Conservation (phyloP, 2,888 invertebrate species). For the Sinotaia quadrata region DNA sequence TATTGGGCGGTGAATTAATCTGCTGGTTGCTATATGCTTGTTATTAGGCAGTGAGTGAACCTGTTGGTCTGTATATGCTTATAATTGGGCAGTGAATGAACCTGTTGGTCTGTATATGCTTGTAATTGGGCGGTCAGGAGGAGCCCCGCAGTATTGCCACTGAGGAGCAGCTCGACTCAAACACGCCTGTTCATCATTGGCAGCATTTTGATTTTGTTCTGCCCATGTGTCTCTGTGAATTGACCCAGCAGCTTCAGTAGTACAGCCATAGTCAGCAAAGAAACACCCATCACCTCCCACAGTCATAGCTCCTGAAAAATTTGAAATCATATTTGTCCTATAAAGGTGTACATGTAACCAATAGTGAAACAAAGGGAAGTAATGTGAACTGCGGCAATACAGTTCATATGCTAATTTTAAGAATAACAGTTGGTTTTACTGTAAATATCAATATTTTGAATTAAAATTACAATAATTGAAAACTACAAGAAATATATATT, state of each 20-base stretch:
- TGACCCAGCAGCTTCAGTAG: slow-evolving; percentile 14
- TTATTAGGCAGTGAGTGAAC: slow-evolving; percentile 26
- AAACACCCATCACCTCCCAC: slow-evolving; percentile 49
- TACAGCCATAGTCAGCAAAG: slow-evolving; percentile 44
- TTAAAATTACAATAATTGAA: no score
- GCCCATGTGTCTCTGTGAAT: slow-evolving; percentile 43
- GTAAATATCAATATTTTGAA: no score
- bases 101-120: slow-evolving; percentile 54
- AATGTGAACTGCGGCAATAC: no score
- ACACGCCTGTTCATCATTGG: slow-evolving; percentile 40
- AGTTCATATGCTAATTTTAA: no score
- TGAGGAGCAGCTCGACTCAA: slow-evolving; percentile 39
- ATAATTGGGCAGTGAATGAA: slow-evolving; percentile 12
- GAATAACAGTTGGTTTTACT: no score
- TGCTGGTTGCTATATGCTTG: no score
- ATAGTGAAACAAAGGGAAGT: no score
- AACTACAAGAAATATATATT: no score
- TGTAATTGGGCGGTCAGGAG: slow-evolving; percentile 39
- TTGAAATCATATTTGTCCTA: no score
- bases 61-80: no score
- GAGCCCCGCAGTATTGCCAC: slow-evolving; percentile 46
- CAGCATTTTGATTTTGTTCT: slow-evolving; percentile 36
- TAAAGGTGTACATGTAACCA: no score
- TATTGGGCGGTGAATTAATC: background rate
- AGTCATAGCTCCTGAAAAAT: slow-evolving; percentile 46